Evolutionary conservation across 2,113 vertebrate species (phyloP), one percentile per base, ranked within the genome.

Genomic region (Aptenodytes forsteri): DNA sequence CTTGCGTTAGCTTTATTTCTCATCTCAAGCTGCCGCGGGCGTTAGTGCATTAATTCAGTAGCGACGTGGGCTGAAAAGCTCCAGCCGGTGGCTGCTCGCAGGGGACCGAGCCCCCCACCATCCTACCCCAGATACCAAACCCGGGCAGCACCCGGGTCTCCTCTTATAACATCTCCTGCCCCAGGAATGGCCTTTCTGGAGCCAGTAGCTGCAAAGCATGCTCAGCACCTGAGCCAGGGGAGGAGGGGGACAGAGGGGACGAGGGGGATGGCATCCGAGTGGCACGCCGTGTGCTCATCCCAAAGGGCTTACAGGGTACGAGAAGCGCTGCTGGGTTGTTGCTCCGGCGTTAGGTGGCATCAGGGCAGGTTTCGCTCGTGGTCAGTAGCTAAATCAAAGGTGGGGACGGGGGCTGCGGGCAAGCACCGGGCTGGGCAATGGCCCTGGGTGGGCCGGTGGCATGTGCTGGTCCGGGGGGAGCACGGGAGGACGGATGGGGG

Each of bases 1-100:
- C 12, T 85, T 42, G 70, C 12, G 6, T 80, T 89, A 69, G 83
- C 49, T 97, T 96, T 95, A 97, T 93, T 97, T 36, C 54, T 69
- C 18, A 7, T 17, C 58, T 59, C 21, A 1, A 27, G 70, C 81
- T 42, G 61, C 9, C 0, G 3, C 20, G 0, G 76, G 67, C 0
- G 0, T 93, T 90, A 93, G 82, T 38, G 44, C 21, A 1, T 55
- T 50, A 50, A 59, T 78, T 80, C 29, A 4, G 61, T 10, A 67
- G 40, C 49, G 1, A 17, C 2, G 6, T 8, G 32, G 47, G 50
- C 79, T 80, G 80, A 50, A 40, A 30, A 67, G 32, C 72, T 50
- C 40, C 72, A 50, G 26, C 56, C 3, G 1, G 76, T 58, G 20
- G 55, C 49, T 69, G 82, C 79, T 86, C 4, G 0, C 6, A 8